These are phyloP conservation scores for Elanus axillaris DNA, from an alignment of 2,113 vertebrate species.

Conservation along the genomic window DNA sequence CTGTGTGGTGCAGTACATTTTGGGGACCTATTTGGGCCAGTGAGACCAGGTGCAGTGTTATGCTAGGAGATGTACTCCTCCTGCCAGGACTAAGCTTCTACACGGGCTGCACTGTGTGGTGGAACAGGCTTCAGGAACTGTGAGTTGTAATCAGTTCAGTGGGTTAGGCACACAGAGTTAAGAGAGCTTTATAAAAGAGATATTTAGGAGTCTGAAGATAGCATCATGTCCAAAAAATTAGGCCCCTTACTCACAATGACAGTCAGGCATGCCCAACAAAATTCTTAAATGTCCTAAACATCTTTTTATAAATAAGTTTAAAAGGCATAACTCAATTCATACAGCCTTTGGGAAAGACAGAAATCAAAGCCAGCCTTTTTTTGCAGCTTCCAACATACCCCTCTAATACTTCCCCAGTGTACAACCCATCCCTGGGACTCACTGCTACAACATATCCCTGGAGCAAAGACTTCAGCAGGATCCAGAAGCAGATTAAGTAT, in stretches of 20 bases:
- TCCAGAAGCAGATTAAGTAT: background rate
- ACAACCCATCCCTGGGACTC: background rate
- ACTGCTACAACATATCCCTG: background rate
- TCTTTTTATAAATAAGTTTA: background rate
- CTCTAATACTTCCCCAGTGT: background rate
- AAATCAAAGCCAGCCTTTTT: background rate
- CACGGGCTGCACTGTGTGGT: accelerated
- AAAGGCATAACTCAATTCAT: background rate
- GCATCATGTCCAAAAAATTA: background rate
- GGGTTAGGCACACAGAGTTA: background rate
- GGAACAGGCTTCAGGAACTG: background rate
- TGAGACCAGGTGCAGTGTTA: background rate
- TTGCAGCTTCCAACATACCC: background rate
- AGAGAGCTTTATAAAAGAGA: background rate
- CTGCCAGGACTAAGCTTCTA: background rate
- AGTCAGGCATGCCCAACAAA: background rate
- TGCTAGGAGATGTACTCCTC: background rate
- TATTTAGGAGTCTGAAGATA: background rate
- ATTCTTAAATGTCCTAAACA: background rate
- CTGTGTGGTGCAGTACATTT: accelerated
- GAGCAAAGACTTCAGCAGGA: background rate
- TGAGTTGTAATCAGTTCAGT: background rate
- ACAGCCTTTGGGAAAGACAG: background rate
- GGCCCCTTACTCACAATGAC: background rate
- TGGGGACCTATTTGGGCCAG: accelerated